phyloP scores from a whole-genome alignment of 30 jellyfish, hydroid and myxozoan genomes.

The Sanderia malayensis region DNA sequence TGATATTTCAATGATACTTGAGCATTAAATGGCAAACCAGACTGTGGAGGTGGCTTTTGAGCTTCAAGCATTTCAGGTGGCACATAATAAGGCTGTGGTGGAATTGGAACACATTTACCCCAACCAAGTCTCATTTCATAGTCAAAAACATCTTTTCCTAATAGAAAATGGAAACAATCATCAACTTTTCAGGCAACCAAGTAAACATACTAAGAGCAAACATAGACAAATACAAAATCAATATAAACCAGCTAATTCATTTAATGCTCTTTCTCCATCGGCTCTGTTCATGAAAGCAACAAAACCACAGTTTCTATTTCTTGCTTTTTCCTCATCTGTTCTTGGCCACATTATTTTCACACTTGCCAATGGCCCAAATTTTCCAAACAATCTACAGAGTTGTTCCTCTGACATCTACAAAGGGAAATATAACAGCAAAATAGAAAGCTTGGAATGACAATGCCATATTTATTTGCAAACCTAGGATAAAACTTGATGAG shows the following conservation, averaged over 20 bases:
- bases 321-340: conserved; percentile 94
- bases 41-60: conserved; percentile 91
- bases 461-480: not conserved
- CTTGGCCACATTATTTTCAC: conserved; percentile 99
- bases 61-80: conserved; percentile 95
- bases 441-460: not conserved
- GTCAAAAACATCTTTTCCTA: conserved; percentile 90
- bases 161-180: not conserved
- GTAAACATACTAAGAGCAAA: too few relatives aligned
- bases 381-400: conserved; percentile 86
- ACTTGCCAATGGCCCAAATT: conserved; percentile 97
- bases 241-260: conserved; percentile 70
- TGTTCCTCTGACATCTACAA: conserved; percentile 92
- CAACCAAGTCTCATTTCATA: conserved; percentile 96
- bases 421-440: not conserved
- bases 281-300: conserved; percentile 92
- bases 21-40: conserved; percentile 94
- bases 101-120: conserved; percentile 97
- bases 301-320: conserved; percentile 96
- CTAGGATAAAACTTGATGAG: not conserved
- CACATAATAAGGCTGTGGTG: conserved; percentile 93
- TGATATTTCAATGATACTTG: conserved; percentile 62
- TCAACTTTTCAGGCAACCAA: not conserved
- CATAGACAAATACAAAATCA: too few relatives aligned
- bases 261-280: conserved; percentile 89